Conservation (phyloP, 2,113 vertebrate species). For the Pao palembangensis region DNA sequence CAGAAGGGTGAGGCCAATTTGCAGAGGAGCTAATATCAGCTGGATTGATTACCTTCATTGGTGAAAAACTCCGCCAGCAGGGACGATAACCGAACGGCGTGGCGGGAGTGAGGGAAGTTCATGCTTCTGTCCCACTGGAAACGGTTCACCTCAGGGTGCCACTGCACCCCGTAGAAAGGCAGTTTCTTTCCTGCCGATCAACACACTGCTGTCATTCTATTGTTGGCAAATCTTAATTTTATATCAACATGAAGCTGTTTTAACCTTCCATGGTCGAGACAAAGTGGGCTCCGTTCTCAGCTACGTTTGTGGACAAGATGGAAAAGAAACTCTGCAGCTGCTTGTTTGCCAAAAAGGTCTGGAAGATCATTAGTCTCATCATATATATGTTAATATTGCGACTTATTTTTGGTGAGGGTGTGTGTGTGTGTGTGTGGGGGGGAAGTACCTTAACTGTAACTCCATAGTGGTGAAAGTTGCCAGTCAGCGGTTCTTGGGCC, state of each 20-base stretch:
- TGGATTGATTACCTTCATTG: constrained; percentile 72
- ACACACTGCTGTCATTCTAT: neutral
- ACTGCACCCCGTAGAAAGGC: constrained; percentile 81
- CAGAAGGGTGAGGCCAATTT: neutral
- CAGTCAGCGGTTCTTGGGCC: constrained; percentile 73
- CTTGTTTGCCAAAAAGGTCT: constrained; percentile 68
- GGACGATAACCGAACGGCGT: constrained; percentile 71
- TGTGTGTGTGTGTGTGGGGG: neutral
- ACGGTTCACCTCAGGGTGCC: constrained; percentile 81
- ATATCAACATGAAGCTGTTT: neutral
- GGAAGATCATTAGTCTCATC: constrained; percentile 9
- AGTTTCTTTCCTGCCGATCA: constrained; percentile 62
- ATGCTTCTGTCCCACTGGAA: constrained; percentile 72
- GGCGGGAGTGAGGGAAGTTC: constrained; percentile 71
- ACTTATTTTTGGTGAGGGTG: neutral
- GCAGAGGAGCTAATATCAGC: neutral
- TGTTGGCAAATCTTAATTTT: neutral
- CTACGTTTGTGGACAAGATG: constrained; percentile 74
- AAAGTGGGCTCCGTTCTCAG: constrained; percentile 68
- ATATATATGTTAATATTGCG: neutral
- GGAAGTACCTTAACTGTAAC: constrained; percentile 65
- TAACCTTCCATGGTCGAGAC: constrained; percentile 80
- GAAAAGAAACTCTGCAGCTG: constrained; percentile 71
- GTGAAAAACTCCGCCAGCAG: constrained; percentile 74
- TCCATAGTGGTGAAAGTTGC: constrained; percentile 78